Conservation (phyloP, 1,140 invertebrate species). For the Drosophila malerkotliana region DNA sequence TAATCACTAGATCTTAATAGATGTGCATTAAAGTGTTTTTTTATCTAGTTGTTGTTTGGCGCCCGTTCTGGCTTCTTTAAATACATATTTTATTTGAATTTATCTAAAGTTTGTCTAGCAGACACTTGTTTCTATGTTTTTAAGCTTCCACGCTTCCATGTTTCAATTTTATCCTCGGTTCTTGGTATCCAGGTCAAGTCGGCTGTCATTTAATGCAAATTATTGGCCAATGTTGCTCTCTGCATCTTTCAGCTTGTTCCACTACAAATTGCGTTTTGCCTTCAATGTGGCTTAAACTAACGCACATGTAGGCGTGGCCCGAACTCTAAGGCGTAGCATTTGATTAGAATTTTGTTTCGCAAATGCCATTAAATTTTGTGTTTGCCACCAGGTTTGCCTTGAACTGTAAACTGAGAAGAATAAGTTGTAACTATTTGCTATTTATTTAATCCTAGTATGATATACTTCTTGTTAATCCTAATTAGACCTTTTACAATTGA, state of each 20-base stretch:
- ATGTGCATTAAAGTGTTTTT: conserved; percentile 19
- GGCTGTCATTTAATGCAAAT: conserved; percentile 76
- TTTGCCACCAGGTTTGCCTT: conserved; percentile 30
- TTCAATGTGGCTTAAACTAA: conserved; percentile 33
- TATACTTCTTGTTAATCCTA: background rate
- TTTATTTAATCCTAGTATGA: background rate
- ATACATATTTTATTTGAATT: conserved; percentile 49
- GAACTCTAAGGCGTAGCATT: conserved; percentile 32
- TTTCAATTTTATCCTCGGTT: conserved; percentile 10
- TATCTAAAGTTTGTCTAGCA: conserved; percentile 8
- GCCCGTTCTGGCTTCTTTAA: conserved; percentile 53
- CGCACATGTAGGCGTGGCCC: conserved; percentile 49
- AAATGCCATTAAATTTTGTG: conserved; percentile 25
- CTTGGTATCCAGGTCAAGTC: conserved; percentile 64
- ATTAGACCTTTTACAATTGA: background rate
- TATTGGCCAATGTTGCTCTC: conserved; percentile 58
- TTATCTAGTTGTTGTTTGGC: conserved; percentile 28
- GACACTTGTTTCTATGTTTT: conserved; percentile 32
- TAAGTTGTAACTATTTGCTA: conserved; percentile 1
- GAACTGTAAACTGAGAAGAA: background rate
- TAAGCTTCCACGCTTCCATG: conserved; percentile 22
- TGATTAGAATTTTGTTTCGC: conserved; percentile 38
- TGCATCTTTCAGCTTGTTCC: conserved; percentile 26
- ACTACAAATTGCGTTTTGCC: conserved; percentile 67
- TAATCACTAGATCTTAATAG: conserved; percentile 36